Conservation (phyloP, 1,140 invertebrate species). For the Medauroidea extradentata region DNA sequence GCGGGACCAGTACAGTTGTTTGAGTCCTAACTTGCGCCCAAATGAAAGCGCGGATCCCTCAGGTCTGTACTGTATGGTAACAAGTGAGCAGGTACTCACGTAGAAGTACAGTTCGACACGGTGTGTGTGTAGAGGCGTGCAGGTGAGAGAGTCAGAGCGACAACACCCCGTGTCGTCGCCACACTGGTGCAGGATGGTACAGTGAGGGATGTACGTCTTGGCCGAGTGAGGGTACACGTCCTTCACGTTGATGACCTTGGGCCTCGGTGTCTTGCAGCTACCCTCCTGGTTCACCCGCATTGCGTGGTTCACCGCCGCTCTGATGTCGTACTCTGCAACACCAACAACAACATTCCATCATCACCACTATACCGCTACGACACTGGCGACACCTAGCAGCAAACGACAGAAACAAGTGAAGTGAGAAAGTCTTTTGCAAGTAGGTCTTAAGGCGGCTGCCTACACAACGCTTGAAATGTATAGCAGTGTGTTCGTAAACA, state of each 20-base stretch:
- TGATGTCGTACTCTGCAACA: constrained; percentile 35
- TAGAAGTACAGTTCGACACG: constrained; percentile 64
- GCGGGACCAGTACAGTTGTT: no score
- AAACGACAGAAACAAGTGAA: no score
- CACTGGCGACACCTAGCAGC: no score
- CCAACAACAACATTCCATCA: neutral
- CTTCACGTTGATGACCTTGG: constrained; percentile 56
- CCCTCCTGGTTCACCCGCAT: constrained; percentile 53
- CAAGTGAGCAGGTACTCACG: constrained; percentile 62
- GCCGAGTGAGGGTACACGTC: constrained; percentile 59
- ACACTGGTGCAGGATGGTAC: constrained; percentile 68
- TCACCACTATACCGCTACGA: no score
- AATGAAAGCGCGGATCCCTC: no score
- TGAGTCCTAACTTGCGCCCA: no score
- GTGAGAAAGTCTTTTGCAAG: no score
- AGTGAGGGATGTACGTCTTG: constrained; percentile 67
- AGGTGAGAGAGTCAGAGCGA: constrained; percentile 53
- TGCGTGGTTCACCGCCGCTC: constrained; percentile 53
- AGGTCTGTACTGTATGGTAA: no score
- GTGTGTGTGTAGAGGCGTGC: constrained; percentile 59
- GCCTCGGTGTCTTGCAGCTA: constrained; percentile 56
- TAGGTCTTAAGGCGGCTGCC: no score
- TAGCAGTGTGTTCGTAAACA: no score
- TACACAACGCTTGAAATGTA: no score
- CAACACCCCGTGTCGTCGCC: constrained; percentile 76